Evolutionary conservation across 2,113 vertebrate genomes (phyloP).

Genomic region (Morone chrysops): DNA sequence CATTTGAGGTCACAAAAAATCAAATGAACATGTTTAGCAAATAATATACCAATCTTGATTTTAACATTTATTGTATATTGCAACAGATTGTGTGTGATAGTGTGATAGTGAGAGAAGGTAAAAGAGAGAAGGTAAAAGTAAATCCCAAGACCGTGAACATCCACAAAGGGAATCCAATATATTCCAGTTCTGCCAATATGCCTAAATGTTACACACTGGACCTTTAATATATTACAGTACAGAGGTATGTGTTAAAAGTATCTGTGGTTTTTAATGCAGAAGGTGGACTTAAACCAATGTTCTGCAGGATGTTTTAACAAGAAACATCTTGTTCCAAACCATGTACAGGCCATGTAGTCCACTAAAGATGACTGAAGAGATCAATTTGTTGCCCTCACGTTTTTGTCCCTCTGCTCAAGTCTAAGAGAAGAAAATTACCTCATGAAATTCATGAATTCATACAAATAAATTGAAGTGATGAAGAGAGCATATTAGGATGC

Average conservation of each 20-base stretch:
- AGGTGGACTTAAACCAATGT: too few species aligned
- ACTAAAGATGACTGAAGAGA: not conserved
- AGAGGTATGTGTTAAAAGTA: too few species aligned
- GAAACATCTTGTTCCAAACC: not conserved
- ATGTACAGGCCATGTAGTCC: not conserved
- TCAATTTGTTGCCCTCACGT: conserved; percentile 4
- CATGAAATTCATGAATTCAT: conserved; percentile 37
- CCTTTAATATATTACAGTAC: not conserved
- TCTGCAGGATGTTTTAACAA: not conserved
- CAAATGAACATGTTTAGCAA: too few species aligned
- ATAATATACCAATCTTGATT: too few species aligned
- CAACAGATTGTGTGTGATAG: not conserved
- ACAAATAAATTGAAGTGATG: conserved; percentile 26
- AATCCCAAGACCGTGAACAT: not conserved
- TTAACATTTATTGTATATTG: not conserved
- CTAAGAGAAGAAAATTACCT: not conserved
- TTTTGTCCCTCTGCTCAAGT: not conserved
- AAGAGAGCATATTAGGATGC: not conserved
- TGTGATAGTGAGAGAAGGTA: too few species aligned
- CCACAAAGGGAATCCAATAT: not conserved
- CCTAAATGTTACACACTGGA: too few species aligned
- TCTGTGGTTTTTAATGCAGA: not conserved
- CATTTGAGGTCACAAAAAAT: too few species aligned
- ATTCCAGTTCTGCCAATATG: too few species aligned
- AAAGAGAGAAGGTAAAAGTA: too few species aligned